Evolutionary conservation across 1,140 invertebrate genomes (phyloP).

Genomic region (Euglossa dilemma): DNA sequence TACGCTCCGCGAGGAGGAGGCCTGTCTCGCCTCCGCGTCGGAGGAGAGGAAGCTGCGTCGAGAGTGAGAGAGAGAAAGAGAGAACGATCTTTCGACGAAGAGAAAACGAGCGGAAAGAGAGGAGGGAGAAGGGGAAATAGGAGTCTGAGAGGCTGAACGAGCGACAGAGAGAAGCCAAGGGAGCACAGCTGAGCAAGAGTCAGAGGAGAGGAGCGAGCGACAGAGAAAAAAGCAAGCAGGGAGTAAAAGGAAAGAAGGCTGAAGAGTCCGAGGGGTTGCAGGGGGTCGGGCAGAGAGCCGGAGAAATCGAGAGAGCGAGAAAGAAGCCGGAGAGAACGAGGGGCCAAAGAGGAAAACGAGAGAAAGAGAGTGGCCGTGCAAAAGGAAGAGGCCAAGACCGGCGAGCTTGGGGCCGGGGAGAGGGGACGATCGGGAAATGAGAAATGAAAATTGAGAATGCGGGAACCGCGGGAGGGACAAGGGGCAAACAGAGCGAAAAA

Average conservation of each 20-base stretch:
- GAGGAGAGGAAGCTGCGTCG: conserved; percentile 4
- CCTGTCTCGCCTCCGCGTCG: conserved; percentile 63
- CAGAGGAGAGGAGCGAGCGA: conserved; percentile 1
- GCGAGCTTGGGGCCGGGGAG: neutral
- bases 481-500: conserved; percentile 28
- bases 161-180: neutral
- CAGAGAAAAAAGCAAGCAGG: conserved; percentile 34
- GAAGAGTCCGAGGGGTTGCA: conserved; percentile 28
- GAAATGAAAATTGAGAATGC: conserved; percentile 12
- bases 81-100: conserved; percentile 5
- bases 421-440: conserved; percentile 16
- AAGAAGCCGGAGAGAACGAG: neutral
- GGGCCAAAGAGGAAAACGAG: neutral
- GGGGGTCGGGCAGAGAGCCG: neutral
- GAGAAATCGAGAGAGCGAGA: neutral
- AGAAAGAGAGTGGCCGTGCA: conserved; percentile 1
- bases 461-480: neutral
- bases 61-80: neutral
- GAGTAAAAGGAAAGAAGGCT: conserved; percentile 25
- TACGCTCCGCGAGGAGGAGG: conserved; percentile 72
- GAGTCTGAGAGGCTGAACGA: conserved; percentile 15
- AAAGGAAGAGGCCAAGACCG: neutral
- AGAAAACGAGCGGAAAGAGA: neutral
- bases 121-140: conserved; percentile 17
- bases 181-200: neutral